These are phyloP conservation scores for Calypte anna DNA, from an alignment of 2,113 vertebrate species.

Conservation along the genomic window DNA sequence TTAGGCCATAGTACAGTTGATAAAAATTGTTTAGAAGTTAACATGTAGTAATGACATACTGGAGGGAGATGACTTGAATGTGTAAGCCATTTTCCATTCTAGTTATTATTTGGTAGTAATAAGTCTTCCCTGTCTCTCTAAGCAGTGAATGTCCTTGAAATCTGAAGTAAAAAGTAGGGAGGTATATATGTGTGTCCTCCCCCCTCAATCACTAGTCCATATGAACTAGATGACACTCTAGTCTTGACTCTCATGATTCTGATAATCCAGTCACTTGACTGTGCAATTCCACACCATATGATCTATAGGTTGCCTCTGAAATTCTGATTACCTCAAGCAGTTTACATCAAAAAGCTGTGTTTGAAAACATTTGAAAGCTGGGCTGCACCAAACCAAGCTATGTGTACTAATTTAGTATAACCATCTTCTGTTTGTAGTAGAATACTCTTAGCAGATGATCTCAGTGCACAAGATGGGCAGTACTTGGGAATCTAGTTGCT, in stretches of 20 bases:
- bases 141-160: neutral
- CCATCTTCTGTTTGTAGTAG: neutral
- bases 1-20: neutral
- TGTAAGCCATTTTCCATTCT: neutral
- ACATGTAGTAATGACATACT: neutral
- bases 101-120: neutral
- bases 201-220: neutral
- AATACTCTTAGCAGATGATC: neutral
- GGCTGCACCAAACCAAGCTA: neutral
- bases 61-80: neutral
- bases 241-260: neutral
- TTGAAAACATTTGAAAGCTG: neutral
- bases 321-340: neutral
- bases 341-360: neutral
- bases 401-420: neutral
- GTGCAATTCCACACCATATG: neutral
- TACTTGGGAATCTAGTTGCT: neutral
- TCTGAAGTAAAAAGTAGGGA: accelerated
- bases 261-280: neutral
- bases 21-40: neutral
- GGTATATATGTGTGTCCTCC: neutral
- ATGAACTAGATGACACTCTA: neutral
- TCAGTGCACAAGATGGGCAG: neutral
- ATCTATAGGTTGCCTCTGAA: neutral
- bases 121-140: neutral